Percentiles rank a stretch among this genome's conserved stretches.
Evolutionary conservation across 2,797 vertebrate species (phyloP).

Genomic region (Pseudomugil tenellus): DNA sequence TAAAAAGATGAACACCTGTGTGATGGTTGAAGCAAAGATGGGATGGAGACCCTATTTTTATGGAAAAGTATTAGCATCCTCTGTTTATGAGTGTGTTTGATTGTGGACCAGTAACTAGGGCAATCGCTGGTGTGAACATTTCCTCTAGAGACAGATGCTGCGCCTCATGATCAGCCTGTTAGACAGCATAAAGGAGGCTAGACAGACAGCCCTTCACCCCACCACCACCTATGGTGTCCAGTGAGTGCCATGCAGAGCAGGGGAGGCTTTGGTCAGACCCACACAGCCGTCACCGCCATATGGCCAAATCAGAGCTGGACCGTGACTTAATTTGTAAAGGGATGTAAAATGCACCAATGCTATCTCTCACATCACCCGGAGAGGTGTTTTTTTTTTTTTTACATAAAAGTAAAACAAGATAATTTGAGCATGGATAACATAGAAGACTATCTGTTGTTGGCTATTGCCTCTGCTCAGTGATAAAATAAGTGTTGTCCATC

Average conservation of each 20-base stretch:
- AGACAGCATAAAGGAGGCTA: constrained; percentile 70
- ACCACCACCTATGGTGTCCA: constrained; percentile 60
- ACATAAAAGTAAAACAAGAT: neutral
- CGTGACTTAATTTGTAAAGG: constrained; percentile 33
- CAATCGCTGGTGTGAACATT: constrained; percentile 29
- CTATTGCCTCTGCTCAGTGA: constrained; percentile 1
- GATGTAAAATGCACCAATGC: constrained; percentile 15
- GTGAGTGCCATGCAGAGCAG: constrained; percentile 59
- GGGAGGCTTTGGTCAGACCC: constrained; percentile 59
- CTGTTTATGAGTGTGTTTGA: neutral
- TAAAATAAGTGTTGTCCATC: constrained; percentile 19
- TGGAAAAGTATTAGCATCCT: neutral
- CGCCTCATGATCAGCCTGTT: constrained; percentile 80
- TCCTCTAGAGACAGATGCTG: constrained; percentile 74
- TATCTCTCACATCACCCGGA: neutral
- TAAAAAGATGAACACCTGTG: no score
- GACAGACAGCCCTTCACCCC: constrained; percentile 56
- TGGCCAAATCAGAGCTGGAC: constrained; percentile 57
- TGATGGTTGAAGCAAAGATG: neutral
- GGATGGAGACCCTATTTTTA: neutral
- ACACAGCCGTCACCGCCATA: constrained; percentile 77
- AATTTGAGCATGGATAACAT: constrained; percentile 2
- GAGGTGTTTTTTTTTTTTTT: neutral
- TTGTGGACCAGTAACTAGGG: constrained; percentile 8
- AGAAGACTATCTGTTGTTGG: constrained; percentile 24